A percentile compares a stretch with the other conserved stretches of the same genome.
phyloP scores from a whole-genome alignment of 2,888 invertebrate species.

The Chymomyza fuscimana region DNA sequence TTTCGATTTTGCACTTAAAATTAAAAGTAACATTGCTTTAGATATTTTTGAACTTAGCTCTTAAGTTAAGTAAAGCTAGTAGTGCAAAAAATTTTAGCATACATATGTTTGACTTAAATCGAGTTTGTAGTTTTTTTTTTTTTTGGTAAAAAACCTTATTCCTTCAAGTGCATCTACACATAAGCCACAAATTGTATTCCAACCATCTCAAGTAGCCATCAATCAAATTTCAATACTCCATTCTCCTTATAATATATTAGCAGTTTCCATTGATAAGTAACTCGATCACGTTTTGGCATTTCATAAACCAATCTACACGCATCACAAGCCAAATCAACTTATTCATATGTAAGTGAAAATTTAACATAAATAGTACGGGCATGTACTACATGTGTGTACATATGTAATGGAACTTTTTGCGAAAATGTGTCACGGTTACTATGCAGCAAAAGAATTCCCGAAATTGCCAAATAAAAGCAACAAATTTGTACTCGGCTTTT shows the following conservation, averaged over 20 bases:
- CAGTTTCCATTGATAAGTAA: not conserved
- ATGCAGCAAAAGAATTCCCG: conserved; percentile 33
- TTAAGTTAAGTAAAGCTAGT: no score
- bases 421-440: conserved; percentile 31
- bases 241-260: not conserved
- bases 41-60: no score
- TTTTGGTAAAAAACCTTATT: no score
- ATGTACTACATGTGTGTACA: not conserved
- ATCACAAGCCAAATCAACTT: not conserved
- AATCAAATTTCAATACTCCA: not conserved
- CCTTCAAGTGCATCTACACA: no score
- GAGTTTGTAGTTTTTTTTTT: no score
- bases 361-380: not conserved
- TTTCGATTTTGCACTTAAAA: no score
- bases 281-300: not conserved
- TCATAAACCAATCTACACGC: not conserved
- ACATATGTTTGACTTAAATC: no score
- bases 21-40: no score
- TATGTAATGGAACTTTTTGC: not conserved
- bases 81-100: no score
- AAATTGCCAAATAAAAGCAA: conserved; percentile 52
- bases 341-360: not conserved
- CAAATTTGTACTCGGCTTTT: conserved; percentile 32
- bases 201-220: not conserved
- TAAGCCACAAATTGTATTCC: not conserved